Base-by-base conservation (phyloP, 1,140 invertebrate genomes). In the Ips typographus region DNA sequence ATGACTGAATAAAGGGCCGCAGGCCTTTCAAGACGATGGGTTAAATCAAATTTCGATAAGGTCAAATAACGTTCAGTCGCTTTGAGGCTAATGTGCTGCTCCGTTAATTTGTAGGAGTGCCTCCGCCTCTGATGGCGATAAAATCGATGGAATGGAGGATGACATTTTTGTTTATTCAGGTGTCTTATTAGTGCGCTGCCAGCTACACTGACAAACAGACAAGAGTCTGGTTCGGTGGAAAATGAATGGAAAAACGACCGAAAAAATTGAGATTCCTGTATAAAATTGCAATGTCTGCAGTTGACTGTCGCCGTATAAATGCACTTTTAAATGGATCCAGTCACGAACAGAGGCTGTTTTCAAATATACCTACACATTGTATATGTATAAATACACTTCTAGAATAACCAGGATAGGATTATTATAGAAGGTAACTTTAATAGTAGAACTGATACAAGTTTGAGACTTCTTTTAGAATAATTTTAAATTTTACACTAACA, bases 231-330 rank as follows among this genome's bases (percentile, higher is more conserved):
- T 56, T 56, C n/a, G 39, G 53, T 56, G 53, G 53, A 56, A 56
- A 56, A 38, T 56, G 38, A 56, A 56, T 56, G 6, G 53, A 56
- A 56, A 56, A 56, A 56, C n/a, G 53, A 6, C 7, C 47, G 47
- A 3, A 36, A 49, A 49, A 49, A 49, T 22, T 49, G 44, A 8
- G 44, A 49, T 49, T 49, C 22, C 38, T 56, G 7, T 22, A 36
- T 5, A 56, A 56, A 56, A 39, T 37, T n/a, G 53, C 53, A 37
- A 22, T 3, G 53, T 40, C 53, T 56, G 53, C 53, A 36, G 22
- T 37, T 36, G 53, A 56, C 36, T 56, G 53, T 37, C 53, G 53
- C 36, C 53, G 22, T 49, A 36, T 40, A 39, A 56, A 56, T 56
- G 53, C 37, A 38, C 22, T 56, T 56, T 56, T 40, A 36, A 37